Base-by-base conservation (phyloP, 2,888 invertebrate genomes). In the Lampropteryx suffumata region DNA sequence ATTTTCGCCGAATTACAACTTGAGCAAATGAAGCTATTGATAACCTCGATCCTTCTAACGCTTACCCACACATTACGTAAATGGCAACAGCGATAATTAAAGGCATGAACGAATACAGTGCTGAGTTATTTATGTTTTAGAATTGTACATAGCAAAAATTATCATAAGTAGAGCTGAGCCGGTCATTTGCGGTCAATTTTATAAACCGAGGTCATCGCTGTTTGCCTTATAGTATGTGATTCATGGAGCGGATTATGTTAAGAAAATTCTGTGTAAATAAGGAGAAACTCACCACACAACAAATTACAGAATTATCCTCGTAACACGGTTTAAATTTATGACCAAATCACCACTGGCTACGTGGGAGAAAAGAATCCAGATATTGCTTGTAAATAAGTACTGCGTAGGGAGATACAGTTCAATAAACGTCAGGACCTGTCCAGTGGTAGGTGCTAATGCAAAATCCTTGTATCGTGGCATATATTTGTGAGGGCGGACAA, bases 371-470 rank as follows among this genome's bases (percentile, higher is more conserved):
- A 9, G 34, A 50, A 21, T 50, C 50, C 56, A 50, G 51, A 50
- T 48, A 56, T 50, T 42, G 48, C 46, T 47, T 56, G 43, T 29
- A 53, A 52, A 44, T 44, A 45, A 41, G 41, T 34, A 48, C 48
- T 51, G 46, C 46, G 45, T 46, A 65, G 65, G 57, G 62, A 64
- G 52, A 59, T 61, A 63, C 67, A 78, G 71, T 72, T 71, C 70
- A 74, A 78, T 76, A 74, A 71, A 73, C 73, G 68, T 62, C 54
- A 58, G 57, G 63, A 68, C 62, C 69, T 65, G 63, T 61, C 66
- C 66, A 59, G 53, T 48, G 44, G 75, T 76, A 69, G 71, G 74
- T 72, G 78, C 73, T 83, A 85, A 85, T 84, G 84, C 79, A 71
- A 82, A 81, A 81, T 67, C 72, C 82, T 67, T 84, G 84, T 84